phyloP scores from a whole-genome alignment of 2,888 invertebrate species.

The Yponomeuta cagnagella region DNA sequence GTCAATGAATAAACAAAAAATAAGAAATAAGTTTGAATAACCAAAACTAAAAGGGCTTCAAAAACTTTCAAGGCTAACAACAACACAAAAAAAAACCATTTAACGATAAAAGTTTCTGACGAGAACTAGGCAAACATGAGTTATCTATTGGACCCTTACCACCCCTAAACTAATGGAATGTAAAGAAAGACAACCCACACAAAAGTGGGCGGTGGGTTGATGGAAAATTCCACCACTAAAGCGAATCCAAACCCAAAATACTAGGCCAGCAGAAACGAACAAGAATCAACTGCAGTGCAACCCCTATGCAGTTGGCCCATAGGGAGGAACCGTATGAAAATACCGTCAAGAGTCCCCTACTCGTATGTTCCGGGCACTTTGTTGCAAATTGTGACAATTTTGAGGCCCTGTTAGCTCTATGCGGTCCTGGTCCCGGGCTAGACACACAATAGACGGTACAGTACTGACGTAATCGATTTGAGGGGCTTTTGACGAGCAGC shows the following conservation, averaged over 20 bases:
- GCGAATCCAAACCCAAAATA: slow-evolving; percentile 15
- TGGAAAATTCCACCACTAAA: not conserved
- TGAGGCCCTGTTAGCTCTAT: slow-evolving; percentile 24
- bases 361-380: slow-evolving; percentile 43
- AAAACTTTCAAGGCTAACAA: no score
- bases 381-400: slow-evolving; percentile 51
- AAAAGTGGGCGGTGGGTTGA: no score
- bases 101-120: not conserved
- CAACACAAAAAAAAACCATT: no score
- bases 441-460: slow-evolving; percentile 14
- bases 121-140: not conserved
- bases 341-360: slow-evolving; percentile 33
- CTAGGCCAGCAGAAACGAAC: slow-evolving; percentile 30
- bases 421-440: not conserved
- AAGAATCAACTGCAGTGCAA: slow-evolving; percentile 39
- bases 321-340: slow-evolving; percentile 24
- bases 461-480: slow-evolving; percentile 15
- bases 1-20: not conserved
- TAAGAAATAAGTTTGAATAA: not conserved
- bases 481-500: not conserved
- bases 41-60: no score
- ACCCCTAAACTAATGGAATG: no score
- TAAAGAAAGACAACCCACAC: no score
- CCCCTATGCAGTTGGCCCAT: not conserved
- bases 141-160: no score